Conservation (phyloP, 2,797 vertebrate species). For the Hephaestus fuliginosus region DNA sequence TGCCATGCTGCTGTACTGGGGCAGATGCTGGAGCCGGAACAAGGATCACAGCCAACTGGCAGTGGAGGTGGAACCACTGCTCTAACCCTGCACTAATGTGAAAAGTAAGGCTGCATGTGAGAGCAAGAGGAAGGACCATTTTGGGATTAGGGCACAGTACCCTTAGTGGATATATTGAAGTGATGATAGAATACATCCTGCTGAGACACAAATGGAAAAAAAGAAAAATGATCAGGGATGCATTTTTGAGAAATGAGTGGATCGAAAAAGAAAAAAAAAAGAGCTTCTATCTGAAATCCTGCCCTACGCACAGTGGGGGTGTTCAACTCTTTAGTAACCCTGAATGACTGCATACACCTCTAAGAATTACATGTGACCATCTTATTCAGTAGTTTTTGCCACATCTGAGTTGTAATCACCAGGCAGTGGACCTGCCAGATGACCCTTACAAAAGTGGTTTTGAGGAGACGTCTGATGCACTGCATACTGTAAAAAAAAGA, state of each 20-base stretch:
- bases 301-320: background rate
- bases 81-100: slow-evolving; percentile 52
- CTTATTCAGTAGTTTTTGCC: no score
- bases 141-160: slow-evolving; percentile 36
- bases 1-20: slow-evolving; percentile 40
- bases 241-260: slow-evolving; percentile 20
- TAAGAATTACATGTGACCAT: background rate
- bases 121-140: slow-evolving; percentile 38
- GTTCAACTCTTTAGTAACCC: background rate
- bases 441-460: background rate
- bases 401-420: no score
- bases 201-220: slow-evolving; percentile 34
- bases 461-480: background rate
- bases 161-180: slow-evolving; percentile 40
- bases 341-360: background rate
- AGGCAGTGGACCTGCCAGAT: background rate
- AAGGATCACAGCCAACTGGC: slow-evolving; percentile 61
- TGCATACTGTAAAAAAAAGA: slow-evolving; percentile 14
- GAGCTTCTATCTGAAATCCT: slow-evolving; percentile 6
- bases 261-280: slow-evolving; percentile 1
- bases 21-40: slow-evolving; percentile 54
- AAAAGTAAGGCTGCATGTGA: slow-evolving; percentile 54
- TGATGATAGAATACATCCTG: slow-evolving; percentile 50
- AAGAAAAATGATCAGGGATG: slow-evolving; percentile 22
- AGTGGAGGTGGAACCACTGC: slow-evolving; percentile 49